A percentile compares a stretch with the other conserved stretches of the same genome.
These are phyloP conservation scores for Hemicrepidius hirtus DNA, from an alignment of 2,888 invertebrate species.

Conservation along the genomic window DNA sequence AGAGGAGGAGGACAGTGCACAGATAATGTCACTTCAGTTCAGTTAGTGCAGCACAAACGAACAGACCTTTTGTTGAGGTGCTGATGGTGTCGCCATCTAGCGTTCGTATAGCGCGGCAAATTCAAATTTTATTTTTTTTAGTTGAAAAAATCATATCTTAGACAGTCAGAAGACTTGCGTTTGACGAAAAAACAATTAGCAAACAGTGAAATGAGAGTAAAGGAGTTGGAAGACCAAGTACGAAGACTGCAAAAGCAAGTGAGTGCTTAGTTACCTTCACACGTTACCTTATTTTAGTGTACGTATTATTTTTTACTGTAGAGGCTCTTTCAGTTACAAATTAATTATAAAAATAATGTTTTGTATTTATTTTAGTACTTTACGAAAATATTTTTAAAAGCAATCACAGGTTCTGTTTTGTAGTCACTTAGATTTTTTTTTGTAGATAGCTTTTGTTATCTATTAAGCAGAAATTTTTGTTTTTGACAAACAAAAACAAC, in stretches of 20 bases:
- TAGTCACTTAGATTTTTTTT: no score
- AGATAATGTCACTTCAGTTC: background rate
- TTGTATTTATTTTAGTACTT: slow-evolving; percentile 21
- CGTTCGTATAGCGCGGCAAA: background rate
- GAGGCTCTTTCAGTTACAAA: slow-evolving; percentile 27
- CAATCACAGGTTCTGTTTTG: no score
- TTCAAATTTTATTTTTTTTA: slow-evolving; percentile 65
- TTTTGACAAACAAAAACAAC: no score
- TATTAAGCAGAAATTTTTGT: no score
- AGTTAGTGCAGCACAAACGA: background rate
- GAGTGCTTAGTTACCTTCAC: slow-evolving; percentile 38
- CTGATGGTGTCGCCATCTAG: no score
- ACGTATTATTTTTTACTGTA: slow-evolving; percentile 10
- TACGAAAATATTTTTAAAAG: background rate
- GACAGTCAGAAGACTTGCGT: slow-evolving; percentile 86
- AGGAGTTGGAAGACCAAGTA: slow-evolving; percentile 86
- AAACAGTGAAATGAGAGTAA: slow-evolving; percentile 86
- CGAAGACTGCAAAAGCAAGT: slow-evolving; percentile 76
- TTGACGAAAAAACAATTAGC: slow-evolving; percentile 85
- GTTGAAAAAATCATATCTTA: slow-evolving; percentile 84
- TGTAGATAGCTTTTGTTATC: no score
- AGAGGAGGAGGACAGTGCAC: no score
- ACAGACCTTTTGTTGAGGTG: no score
- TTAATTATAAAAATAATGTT: slow-evolving; percentile 12
- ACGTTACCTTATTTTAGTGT: slow-evolving; percentile 26